Conservation (phyloP, 2,113 vertebrate species). For the Kryptolebias marmoratus region DNA sequence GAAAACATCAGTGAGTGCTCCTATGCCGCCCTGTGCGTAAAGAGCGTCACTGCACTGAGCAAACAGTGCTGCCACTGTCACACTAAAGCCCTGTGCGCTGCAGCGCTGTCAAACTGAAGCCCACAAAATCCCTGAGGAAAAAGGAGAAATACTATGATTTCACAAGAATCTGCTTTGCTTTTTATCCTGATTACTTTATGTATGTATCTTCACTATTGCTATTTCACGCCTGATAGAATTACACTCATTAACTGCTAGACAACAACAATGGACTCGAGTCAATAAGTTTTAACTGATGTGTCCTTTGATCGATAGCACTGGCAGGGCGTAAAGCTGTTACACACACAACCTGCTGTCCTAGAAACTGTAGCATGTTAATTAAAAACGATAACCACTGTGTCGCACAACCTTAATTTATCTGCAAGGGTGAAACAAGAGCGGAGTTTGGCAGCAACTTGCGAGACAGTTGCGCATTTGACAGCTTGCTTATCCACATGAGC, state of each 20-base stretch:
- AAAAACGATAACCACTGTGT: background rate
- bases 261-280: background rate
- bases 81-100: conserved; percentile 27
- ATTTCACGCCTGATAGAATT: conserved; percentile 38
- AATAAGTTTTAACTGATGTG: background rate
- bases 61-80: conserved; percentile 44
- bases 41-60: conserved; percentile 61
- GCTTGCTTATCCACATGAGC: conserved; percentile 38
- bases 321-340: background rate
- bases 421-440: background rate
- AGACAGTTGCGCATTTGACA: conserved; percentile 32
- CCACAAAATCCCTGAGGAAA: conserved; percentile 30
- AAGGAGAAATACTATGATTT: conserved; percentile 50
- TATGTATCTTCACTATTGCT: conserved; percentile 26
- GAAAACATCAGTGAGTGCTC: conserved; percentile 20
- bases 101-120: conserved; percentile 37
- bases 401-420: conserved; percentile 15
- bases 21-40: conserved; percentile 47
- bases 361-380: background rate
- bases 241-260: background rate
- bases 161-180: conserved; percentile 54
- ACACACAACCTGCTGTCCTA: background rate
- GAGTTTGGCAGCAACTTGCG: conserved; percentile 44
- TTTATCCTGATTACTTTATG: conserved; percentile 30
- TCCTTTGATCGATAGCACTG: background rate